Evolutionary conservation across 2,113 vertebrate species (phyloP), one percentile per base, ranked within the genome.

Genomic region (Elephas maximus): DNA sequence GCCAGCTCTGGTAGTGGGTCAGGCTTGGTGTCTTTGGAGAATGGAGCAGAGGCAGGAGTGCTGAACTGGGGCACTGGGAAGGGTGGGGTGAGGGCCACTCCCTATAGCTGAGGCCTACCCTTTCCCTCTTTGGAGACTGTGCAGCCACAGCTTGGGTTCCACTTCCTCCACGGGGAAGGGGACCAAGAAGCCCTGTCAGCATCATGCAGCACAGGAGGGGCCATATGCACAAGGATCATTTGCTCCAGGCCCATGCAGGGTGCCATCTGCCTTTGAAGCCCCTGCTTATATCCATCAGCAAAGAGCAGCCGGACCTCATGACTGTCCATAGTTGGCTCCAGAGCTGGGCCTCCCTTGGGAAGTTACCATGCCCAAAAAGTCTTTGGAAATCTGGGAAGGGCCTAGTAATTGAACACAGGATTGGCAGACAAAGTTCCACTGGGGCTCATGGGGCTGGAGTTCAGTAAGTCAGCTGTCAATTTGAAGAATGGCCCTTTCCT

Each of bases 361-460:
- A 76, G 12, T 69, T 37, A 81, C 44, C 90, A 6, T 88, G 69
- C 51, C 30, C 48, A 83, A 45, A 44, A 30, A n/a, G 57, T 85
- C 67, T 63, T 94, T 44, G 41, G 44, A 92, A 96, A 92, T 78
- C 48, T 37, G 33, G 23, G 7, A 88, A 24, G 86, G 80, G 12
- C 73, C 88, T 73, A 9, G 51, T 62, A 45, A 74, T 17, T 45
- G 67, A 69, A 79, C 45, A 86, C 4, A 74, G 53, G 83, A 81
- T 26, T 44, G 73, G 53, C 62, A 80, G 83, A 83, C 9, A 51
- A 87, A 87, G 44, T 77, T 76, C 48, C 51, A 73, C 37, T 79
- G 37, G 3, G 18, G 60, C 5, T 78, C 10, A 44, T 0, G 30
- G 74, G 37, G 44, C 26, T 73, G 6, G 24, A 33, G 33, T 67